These are phyloP conservation scores for Cebidichthys violaceus DNA, from an alignment of 2,113 vertebrate genomes.

Conservation along the genomic window DNA sequence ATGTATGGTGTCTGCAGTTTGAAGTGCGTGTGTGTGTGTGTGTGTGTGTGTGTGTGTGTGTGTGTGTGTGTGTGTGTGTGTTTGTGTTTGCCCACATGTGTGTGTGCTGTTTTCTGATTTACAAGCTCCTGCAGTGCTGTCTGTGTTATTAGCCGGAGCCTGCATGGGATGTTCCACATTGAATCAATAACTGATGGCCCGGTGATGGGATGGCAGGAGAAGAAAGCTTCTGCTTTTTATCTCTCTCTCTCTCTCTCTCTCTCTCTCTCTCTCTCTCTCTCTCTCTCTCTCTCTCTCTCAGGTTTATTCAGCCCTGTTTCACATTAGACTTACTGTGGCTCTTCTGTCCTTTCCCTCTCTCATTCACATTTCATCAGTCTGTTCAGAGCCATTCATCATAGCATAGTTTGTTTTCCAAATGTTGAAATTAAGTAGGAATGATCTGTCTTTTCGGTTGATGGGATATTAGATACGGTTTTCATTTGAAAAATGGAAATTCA, in stretches of 20 bases:
- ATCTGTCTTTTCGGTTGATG: not conserved
- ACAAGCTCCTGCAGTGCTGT: conserved; percentile 50
- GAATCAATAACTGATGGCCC: conserved; percentile 75
- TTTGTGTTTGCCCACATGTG: conserved; percentile 16
- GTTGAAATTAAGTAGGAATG: not conserved
- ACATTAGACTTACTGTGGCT: conserved; percentile 14
- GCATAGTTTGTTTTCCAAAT: not conserved
- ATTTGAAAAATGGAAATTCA: conserved; percentile 9
- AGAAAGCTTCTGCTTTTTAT: conserved; percentile 30
- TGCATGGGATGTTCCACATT: conserved; percentile 61
- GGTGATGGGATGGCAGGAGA: conserved; percentile 57
- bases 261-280: not conserved
- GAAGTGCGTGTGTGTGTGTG: conserved; percentile 2
- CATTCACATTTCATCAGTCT: conserved; percentile 39
- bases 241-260: conserved; percentile 5
- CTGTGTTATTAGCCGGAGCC: conserved; percentile 66
- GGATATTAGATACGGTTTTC: not conserved
- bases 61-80: conserved; percentile 14
- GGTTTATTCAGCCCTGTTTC: conserved; percentile 45
- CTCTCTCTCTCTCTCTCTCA: conserved; percentile 21
- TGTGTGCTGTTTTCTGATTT: conserved; percentile 49
- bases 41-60: conserved; percentile 10
- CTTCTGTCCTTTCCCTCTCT: conserved; percentile 29
- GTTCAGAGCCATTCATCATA: conserved; percentile 15
- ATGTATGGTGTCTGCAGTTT: conserved; percentile 30